Evolutionary conservation across 2,797 vertebrate genomes (phyloP).

Genomic region (Karalla daura): DNA sequence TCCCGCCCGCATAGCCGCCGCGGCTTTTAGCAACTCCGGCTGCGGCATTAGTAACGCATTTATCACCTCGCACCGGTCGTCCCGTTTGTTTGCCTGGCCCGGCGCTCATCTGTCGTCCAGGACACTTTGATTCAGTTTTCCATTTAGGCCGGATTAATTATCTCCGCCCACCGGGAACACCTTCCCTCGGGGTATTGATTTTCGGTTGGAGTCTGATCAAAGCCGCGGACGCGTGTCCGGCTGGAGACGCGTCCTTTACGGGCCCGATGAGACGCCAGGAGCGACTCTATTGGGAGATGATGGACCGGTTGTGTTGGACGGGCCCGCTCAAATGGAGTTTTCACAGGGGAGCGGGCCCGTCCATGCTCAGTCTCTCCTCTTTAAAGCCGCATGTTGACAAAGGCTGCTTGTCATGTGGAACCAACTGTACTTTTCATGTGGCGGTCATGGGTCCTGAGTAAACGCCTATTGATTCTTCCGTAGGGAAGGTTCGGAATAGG

Average conservation of each 20-base stretch:
- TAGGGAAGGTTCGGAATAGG: constrained; percentile 45
- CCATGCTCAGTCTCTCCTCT: constrained; percentile 26
- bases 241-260: constrained; percentile 38
- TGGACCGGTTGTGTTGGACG: constrained; percentile 47
- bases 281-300: constrained; percentile 41
- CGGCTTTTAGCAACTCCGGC: constrained; percentile 11
- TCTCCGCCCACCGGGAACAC: constrained; percentile 31
- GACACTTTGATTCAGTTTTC: constrained; percentile 54
- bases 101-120: constrained; percentile 14
- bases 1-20: constrained; percentile 24
- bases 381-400: constrained; percentile 37
- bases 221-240: constrained; percentile 14
- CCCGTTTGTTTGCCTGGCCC: constrained; percentile 35
- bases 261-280: constrained; percentile 19
- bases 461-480: constrained; percentile 55
- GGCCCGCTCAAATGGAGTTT: constrained; percentile 56
- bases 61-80: constrained; percentile 28
- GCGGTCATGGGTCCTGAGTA: constrained; percentile 55
- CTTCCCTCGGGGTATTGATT: constrained; percentile 56
- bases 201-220: constrained; percentile 51
- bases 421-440: constrained; percentile 42
- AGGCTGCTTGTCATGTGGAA: background rate
- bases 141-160: constrained; percentile 55
- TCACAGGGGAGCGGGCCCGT: constrained; percentile 47
- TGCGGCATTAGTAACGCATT: constrained; percentile 34